These are phyloP conservation scores for Villa cingulata DNA, from an alignment of 2,888 invertebrate species.

Conservation along the genomic window DNA sequence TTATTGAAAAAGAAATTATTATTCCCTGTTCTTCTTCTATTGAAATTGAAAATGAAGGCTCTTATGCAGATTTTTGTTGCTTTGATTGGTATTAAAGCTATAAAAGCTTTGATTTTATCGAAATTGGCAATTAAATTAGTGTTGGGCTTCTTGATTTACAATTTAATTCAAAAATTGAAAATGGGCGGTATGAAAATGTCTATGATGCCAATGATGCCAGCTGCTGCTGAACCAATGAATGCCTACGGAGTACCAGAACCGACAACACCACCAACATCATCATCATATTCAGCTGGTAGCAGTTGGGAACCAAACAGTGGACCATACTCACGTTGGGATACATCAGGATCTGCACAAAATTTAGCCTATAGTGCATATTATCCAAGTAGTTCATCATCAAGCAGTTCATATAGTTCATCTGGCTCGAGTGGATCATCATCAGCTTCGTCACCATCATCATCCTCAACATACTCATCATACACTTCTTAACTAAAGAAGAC, in stretches of 20 bases:
- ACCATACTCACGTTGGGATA: constrained; percentile 68
- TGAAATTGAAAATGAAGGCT: constrained; percentile 73
- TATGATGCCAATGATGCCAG: constrained; percentile 43
- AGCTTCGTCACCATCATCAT: constrained; percentile 13
- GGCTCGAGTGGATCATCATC: constrained; percentile 30
- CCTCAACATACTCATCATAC: constrained; percentile 10
- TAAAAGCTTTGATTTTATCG: constrained; percentile 71
- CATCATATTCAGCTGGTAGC: constrained; percentile 54
- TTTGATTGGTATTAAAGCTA: constrained; percentile 64
- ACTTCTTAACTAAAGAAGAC: background rate
- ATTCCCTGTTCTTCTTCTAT: constrained; percentile 59
- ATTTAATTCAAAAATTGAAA: constrained; percentile 66
- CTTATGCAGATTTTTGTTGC: constrained; percentile 69
- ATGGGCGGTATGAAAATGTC: constrained; percentile 63
- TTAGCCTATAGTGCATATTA: constrained; percentile 60
- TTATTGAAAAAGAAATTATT: constrained; percentile 72
- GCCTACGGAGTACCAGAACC: constrained; percentile 56
- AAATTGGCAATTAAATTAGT: constrained; percentile 71
- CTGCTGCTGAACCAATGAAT: constrained; percentile 44
- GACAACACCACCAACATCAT: constrained; percentile 50
- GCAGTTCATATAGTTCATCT: constrained; percentile 39
- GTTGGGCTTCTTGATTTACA: constrained; percentile 66
- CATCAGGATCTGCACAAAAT: constrained; percentile 43
- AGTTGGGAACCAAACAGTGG: constrained; percentile 58
- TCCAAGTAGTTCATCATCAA: constrained; percentile 46